A percentile compares a stretch with the other conserved stretches of the same genome.
phyloP scores from a whole-genome alignment of 2,113 vertebrate species.

The Saimiri boliviensis region DNA sequence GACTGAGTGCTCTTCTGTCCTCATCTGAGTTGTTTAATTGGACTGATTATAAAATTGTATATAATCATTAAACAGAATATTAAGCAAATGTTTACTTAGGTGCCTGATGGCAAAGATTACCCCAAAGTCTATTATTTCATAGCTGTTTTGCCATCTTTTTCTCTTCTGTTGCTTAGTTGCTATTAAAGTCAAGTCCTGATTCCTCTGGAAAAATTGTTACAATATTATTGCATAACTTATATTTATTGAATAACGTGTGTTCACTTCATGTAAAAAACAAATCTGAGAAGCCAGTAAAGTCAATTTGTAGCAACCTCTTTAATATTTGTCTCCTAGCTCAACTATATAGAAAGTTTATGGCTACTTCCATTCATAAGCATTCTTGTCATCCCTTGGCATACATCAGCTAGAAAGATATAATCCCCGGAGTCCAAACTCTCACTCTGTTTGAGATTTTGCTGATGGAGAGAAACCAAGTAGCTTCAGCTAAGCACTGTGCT shows the following conservation, averaged over 20 bases:
- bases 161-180: slow-evolving; percentile 15
- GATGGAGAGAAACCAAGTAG: slow-evolving; percentile 44
- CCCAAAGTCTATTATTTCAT: background rate
- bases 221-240: background rate
- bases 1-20: background rate
- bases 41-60: slow-evolving; percentile 39
- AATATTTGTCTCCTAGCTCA: slow-evolving; percentile 38
- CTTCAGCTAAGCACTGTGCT: slow-evolving; percentile 17
- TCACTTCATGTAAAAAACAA: slow-evolving; percentile 4
- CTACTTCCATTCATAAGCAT: background rate
- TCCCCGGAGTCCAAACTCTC: slow-evolving; percentile 31
- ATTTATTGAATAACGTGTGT: slow-evolving; percentile 30
- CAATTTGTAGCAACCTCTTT: background rate
- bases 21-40: slow-evolving; percentile 46
- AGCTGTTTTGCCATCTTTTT: background rate
- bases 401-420: slow-evolving; percentile 4
- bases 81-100: slow-evolving; percentile 17
- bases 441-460: slow-evolving; percentile 53
- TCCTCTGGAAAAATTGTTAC: background rate
- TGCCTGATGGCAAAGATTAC: background rate
- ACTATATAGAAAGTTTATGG: background rate
- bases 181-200: background rate
- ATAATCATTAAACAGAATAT: slow-evolving; percentile 53
- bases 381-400: background rate
- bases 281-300: background rate